Evolutionary conservation across 2,113 vertebrate genomes (phyloP).

Genomic region (Diadophis punctatus): DNA sequence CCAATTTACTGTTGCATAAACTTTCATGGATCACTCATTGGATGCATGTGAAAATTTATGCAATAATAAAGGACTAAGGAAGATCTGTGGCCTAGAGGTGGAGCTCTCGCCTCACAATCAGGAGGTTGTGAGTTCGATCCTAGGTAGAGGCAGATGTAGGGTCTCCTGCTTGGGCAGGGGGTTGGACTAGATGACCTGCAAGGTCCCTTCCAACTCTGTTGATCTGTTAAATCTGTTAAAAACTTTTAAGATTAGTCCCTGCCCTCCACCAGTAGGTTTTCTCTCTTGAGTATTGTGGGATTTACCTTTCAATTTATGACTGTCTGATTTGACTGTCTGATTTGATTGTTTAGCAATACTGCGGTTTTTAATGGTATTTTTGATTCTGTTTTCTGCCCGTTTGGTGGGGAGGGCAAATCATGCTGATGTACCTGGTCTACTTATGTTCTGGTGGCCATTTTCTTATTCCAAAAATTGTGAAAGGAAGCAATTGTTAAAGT

Average conservation of each 20-base stretch:
- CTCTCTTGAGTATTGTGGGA: background rate
- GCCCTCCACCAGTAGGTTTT: background rate
- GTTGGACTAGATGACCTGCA: too few species aligned
- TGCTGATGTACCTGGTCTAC: background rate
- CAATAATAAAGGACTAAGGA: background rate
- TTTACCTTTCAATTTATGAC: background rate
- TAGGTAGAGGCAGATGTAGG: too few species aligned
- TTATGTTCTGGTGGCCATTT: background rate
- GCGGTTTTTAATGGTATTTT: background rate
- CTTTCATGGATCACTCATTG: background rate
- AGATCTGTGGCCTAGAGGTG: too few species aligned
- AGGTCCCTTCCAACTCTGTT: too few species aligned
- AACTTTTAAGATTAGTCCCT: background rate
- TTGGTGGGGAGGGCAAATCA: background rate
- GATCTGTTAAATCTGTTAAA: too few species aligned
- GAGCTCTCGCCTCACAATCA: too few species aligned
- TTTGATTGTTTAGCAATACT: background rate
- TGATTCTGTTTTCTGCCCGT: background rate
- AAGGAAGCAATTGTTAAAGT: background rate
- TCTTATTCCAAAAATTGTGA: background rate
- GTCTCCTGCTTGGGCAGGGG: too few species aligned
- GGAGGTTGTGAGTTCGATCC: too few species aligned
- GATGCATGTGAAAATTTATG: background rate
- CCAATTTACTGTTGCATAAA: background rate
- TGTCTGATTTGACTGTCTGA: background rate